Percentiles rank a stretch among this genome's conserved stretches.
phyloP scores from a whole-genome alignment of 2,113 vertebrate genomes.

The Hippopotamus amphibius region DNA sequence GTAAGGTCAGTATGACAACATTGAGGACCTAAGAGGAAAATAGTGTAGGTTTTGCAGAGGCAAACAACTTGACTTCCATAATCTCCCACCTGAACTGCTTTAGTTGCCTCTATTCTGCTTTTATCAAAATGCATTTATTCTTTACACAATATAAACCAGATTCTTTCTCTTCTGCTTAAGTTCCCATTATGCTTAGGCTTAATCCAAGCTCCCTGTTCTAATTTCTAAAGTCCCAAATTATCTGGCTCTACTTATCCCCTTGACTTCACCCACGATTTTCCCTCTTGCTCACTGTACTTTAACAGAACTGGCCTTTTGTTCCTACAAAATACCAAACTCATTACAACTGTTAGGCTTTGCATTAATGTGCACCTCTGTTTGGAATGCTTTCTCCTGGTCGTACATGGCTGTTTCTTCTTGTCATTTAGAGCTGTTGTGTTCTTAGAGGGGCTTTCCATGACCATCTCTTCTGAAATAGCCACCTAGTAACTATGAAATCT shows the following conservation, averaged over 20 bases:
- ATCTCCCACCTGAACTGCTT: neutral
- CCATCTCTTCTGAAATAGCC: slow-evolving; percentile 7
- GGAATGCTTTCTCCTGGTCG: slow-evolving; percentile 13
- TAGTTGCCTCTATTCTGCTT: neutral
- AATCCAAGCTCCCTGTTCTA: neutral
- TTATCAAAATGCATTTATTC: slow-evolving; percentile 53
- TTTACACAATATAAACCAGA: neutral
- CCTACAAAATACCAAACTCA: neutral
- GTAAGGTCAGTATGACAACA: neutral
- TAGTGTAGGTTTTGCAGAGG: neutral
- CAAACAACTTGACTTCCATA: neutral
- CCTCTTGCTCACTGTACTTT: neutral
- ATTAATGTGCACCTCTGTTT: neutral
- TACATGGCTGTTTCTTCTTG: neutral
- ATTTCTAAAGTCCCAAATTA: slow-evolving; percentile 1
- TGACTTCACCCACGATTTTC: neutral
- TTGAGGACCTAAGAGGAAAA: neutral
- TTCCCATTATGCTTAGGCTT: neutral
- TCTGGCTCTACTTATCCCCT: neutral
- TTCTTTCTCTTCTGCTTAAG: slow-evolving; percentile 14
- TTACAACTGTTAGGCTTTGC: neutral
- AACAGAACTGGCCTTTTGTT: neutral
- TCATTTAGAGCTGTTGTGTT: neutral
- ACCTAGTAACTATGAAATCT: neutral
- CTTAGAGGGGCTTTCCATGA: neutral